Conservation (phyloP, 2,113 vertebrate species). For the Campylomormyrus tamandua region DNA sequence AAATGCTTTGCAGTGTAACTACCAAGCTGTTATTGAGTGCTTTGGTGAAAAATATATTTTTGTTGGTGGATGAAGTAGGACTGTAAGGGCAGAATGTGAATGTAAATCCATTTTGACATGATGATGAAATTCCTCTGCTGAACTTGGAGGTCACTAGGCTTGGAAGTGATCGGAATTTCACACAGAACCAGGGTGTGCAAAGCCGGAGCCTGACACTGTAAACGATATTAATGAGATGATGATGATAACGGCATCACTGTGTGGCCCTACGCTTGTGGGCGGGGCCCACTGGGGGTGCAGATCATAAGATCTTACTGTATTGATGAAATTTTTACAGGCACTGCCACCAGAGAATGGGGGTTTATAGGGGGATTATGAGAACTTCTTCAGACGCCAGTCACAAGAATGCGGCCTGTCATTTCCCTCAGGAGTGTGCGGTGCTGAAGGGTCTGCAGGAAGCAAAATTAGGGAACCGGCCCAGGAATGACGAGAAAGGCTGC, state of each 20-base stretch:
- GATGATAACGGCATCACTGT: constrained; percentile 53
- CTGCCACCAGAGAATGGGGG: background rate
- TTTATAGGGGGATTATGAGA: background rate
- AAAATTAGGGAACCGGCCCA: background rate
- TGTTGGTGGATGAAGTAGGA: background rate
- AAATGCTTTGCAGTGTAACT: background rate
- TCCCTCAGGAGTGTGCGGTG: background rate
- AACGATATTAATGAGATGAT: constrained; percentile 45
- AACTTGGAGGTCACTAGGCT: background rate
- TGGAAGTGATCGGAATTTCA: background rate
- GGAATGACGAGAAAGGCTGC: background rate
- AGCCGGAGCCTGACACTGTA: constrained; percentile 41
- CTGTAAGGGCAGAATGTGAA: background rate
- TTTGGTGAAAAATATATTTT: background rate
- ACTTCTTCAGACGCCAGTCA: background rate
- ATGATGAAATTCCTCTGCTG: background rate
- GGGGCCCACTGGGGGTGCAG: constrained; percentile 34
- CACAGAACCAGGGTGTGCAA: constrained; percentile 26
- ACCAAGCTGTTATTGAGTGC: background rate
- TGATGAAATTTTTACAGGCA: constrained; percentile 38
- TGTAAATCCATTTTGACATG: background rate
- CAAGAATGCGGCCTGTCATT: too few relatives aligned
- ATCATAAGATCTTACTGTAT: constrained; percentile 51
- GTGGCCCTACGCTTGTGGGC: constrained; percentile 38
- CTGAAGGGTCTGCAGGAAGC: background rate